These are phyloP conservation scores for Atopsyche davidsoni DNA, from an alignment of 1,140 invertebrate species.

Conservation along the genomic window DNA sequence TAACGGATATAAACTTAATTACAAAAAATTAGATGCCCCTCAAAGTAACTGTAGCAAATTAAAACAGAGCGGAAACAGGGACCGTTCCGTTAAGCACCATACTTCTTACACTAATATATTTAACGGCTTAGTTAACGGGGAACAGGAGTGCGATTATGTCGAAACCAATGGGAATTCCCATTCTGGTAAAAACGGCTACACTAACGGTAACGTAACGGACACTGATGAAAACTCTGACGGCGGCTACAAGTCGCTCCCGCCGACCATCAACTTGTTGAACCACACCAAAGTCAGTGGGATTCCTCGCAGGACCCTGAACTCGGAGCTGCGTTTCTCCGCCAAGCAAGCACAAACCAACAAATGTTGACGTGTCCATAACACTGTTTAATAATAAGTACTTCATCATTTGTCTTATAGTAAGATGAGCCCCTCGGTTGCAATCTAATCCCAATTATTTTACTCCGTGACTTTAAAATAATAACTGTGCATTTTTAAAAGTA, in stretches of 20 bases:
- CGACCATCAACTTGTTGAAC: slow-evolving; percentile 43
- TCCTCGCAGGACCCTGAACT: slow-evolving; percentile 37
- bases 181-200: slow-evolving; percentile 41
- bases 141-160: slow-evolving; percentile 33
- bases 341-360: slow-evolving; percentile 30
- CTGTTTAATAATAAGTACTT: too few relatives aligned
- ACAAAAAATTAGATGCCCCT: slow-evolving; percentile 6
- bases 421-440: too few relatives aligned
- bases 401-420: too few relatives aligned
- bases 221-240: slow-evolving; percentile 48
- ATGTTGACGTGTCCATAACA: too few relatives aligned
- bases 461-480: too few relatives aligned
- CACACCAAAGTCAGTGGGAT: slow-evolving; percentile 46
- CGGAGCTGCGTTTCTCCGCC: slow-evolving; percentile 18
- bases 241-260: slow-evolving; percentile 47
- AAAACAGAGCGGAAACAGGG: slow-evolving; percentile 31
- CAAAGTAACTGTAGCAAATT: slow-evolving; percentile 33
- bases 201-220: slow-evolving; percentile 44
- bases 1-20: slow-evolving; percentile 9
- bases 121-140: slow-evolving; percentile 37
- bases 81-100: slow-evolving; percentile 42
- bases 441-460: too few relatives aligned
- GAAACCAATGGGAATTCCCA: slow-evolving; percentile 36
- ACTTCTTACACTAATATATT: slow-evolving; percentile 44
- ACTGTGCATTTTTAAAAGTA: too few relatives aligned